phyloP scores from a whole-genome alignment of 2,113 vertebrate genomes.

The Heterotis niloticus region DNA sequence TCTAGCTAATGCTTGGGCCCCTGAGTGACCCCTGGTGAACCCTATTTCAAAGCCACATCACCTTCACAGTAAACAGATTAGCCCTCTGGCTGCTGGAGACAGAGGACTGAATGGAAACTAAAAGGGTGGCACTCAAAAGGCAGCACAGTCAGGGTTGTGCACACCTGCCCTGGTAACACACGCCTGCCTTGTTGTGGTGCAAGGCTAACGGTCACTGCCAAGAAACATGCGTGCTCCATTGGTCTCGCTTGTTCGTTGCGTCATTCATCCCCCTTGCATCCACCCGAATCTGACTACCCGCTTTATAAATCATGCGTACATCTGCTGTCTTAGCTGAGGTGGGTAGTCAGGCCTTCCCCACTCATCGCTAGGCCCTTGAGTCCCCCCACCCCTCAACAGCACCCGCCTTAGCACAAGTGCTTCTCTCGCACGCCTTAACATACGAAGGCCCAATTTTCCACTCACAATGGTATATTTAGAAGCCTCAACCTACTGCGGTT shows the following conservation, averaged over 20 bases:
- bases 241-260: background rate
- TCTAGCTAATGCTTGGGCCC: background rate
- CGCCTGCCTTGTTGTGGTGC: slow-evolving; percentile 40
- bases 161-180: background rate
- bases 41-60: background rate
- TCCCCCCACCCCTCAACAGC: background rate
- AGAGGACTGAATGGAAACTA: slow-evolving; percentile 33
- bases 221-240: slow-evolving; percentile 13
- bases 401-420: background rate
- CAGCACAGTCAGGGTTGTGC: slow-evolving; percentile 32
- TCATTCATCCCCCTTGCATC: background rate
- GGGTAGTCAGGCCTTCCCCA: background rate
- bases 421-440: background rate
- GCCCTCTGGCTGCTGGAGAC: background rate
- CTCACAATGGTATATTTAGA: slow-evolving; percentile 21
- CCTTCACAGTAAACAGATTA: background rate
- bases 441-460: slow-evolving; percentile 9
- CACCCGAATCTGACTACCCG: background rate
- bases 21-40: background rate
- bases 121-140: background rate
- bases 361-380: background rate
- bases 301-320: background rate
- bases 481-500: background rate
- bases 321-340: background rate
- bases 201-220: slow-evolving; percentile 38